Evolutionary conservation across 2,113 vertebrate genomes (phyloP).

Genomic region (Clarias magur): DNA sequence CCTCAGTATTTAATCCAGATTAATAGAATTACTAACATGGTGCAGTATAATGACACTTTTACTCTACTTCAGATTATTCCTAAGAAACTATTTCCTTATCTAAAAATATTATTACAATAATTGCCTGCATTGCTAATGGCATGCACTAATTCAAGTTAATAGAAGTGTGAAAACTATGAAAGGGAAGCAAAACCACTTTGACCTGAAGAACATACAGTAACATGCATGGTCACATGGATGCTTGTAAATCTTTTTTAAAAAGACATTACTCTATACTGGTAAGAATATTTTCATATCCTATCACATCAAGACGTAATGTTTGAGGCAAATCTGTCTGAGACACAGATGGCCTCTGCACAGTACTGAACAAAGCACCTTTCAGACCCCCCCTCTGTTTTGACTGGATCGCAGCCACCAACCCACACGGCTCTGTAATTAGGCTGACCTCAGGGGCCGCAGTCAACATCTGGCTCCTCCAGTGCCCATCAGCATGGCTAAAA

Average conservation of each 20-base stretch:
- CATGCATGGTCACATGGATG: background rate
- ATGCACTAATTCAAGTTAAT: background rate
- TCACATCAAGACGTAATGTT: background rate
- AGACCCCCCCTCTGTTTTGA: constrained; percentile 49
- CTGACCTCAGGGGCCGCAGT: constrained; percentile 47
- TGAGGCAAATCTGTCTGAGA: constrained; percentile 2
- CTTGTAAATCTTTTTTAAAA: background rate
- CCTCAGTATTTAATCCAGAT: background rate
- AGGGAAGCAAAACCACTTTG: constrained; percentile 27
- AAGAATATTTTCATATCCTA: background rate
- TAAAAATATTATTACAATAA: no score
- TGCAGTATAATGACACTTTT: background rate
- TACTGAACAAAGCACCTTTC: constrained; percentile 54
- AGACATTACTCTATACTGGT: background rate
- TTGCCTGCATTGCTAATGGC: background rate
- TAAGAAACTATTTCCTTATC: background rate
- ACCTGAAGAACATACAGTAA: background rate
- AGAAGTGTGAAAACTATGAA: background rate
- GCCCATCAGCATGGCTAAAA: constrained; percentile 42
- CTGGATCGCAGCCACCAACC: constrained; percentile 50
- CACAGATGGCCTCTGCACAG: constrained; percentile 11
- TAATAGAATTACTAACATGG: background rate
- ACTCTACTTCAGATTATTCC: background rate
- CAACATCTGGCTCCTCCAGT: constrained; percentile 51
- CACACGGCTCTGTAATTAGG: constrained; percentile 50